Evolutionary conservation across 2,113 vertebrate species (phyloP).

Genomic region (Lucifuga dentata): DNA sequence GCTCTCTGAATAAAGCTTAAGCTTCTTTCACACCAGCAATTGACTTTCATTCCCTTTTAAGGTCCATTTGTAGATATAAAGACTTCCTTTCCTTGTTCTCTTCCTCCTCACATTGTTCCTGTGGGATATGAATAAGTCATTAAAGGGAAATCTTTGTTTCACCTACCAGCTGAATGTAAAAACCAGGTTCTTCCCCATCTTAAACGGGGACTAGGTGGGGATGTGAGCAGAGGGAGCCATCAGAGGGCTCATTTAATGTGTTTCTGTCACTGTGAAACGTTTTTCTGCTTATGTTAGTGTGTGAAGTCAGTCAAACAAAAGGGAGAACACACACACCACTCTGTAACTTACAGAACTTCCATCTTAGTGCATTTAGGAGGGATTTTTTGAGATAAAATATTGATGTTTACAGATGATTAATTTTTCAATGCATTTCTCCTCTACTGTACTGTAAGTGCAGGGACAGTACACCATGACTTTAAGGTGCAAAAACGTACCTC

Average conservation of each 20-base stretch:
- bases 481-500: background rate
- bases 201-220: background rate
- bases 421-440: background rate
- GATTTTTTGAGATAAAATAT: constrained; percentile 9
- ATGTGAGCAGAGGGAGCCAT: background rate
- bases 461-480: background rate
- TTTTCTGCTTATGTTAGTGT: constrained; percentile 12
- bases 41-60: constrained; percentile 55
- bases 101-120: constrained; percentile 27
- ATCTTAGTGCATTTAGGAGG: background rate
- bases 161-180: constrained; percentile 11
- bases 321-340: background rate
- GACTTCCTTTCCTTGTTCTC: constrained; percentile 27
- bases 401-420: background rate
- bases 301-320: constrained; percentile 14
- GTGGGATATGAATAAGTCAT: constrained; percentile 66
- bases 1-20: constrained; percentile 19
- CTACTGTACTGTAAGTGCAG: background rate
- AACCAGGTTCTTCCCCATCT: constrained; percentile 9
- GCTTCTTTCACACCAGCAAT: constrained; percentile 10
- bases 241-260: constrained; percentile 16
- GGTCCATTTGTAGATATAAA: constrained; percentile 56
- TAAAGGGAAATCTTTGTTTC: constrained; percentile 29
- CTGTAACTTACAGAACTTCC: background rate
- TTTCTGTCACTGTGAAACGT: constrained; percentile 24